Base-by-base conservation (phyloP, 2,888 invertebrate species). In the Stenotaenia linearis region DNA sequence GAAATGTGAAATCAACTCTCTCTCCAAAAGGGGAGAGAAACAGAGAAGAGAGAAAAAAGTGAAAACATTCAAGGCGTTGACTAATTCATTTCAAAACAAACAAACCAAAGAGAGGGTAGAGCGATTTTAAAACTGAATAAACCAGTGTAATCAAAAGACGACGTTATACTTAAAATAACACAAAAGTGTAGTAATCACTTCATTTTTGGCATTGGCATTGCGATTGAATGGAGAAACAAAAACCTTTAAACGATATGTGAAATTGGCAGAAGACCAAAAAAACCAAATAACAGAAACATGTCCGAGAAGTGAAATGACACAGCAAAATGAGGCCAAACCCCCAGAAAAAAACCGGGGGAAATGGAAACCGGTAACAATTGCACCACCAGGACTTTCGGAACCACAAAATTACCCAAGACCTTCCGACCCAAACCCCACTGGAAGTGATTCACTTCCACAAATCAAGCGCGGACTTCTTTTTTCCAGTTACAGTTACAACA, bases 1-100 rank as follows among this genome's bases (percentile, higher is more conserved):
- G 45, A 45, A 45, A 45, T 45, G 45, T n/a, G 56, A 21, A 56
- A 56, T 56, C 21, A 15, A 23, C 21, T 18, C 56, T 18, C 21
- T 23, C 56, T 3, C 56, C 18, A 56, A 23, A 40, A 40, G 15
- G 40, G 15, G 40, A 40, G 32, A 32, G 32, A n/a, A n/a, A n/a
- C 32, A 9, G 9, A 32, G 9, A 32, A 6, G 32, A 32, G 32
- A 18, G 5, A 56, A 56, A 56, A 56, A 56, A 56, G 21, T 56
- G 56, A 56, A 56, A 56, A 56, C 56, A 56, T 56, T 56, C 56
- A 56, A 23, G 5, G 56, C 21, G 56, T 21, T 56, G 56, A 56
- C 56, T 56, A 56, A 56, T 56, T 56, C 56, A 56, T 56, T 23
- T 56, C 56, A 56, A 56, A 56, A 56, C 56, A 56, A 56, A 56